Evolutionary conservation across 1,140 invertebrate genomes (phyloP), one percentile per base, ranked within the genome.

Genomic region (Lithobius niger): DNA sequence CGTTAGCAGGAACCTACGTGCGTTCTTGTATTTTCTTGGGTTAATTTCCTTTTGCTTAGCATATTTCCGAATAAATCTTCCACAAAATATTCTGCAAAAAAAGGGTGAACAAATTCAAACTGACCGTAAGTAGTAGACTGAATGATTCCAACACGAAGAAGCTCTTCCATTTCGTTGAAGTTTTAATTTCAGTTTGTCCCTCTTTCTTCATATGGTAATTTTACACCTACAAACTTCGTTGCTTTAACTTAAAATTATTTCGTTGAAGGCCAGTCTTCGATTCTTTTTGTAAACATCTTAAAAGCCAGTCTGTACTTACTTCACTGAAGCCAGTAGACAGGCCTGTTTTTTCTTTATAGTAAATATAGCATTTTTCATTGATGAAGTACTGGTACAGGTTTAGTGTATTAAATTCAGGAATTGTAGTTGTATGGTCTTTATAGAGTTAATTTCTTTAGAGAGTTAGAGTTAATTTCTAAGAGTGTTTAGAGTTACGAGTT

Each of bases 21-120:
- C 31, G n/a, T 36, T 36, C n/a, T 36, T 36, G 31, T 36, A 36
- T n/a, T 10, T n/a, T 36, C 6, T 6, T 10, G 31, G 31, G 31
- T 10, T 10, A n/a, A 10, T 36, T 36, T 36, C 31, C n/a, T 36
- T 36, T 10, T 36, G 6, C n/a, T 36, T n/a, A 36, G n/a, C 6
- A 6, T 10, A 36, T n/a, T 36, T 10, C 6, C 21, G 15, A 57
- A 55, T 40, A 28, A 57, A 18, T 27, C 40, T 28, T 51, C 56
- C 44, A 36, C 43, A 55, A 57, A 57, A 28, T 56, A 57, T 26
- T 57, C 50, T 2, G 50, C 22, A 57, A 57, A 56, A 15, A 50
- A 54, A 18, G 27, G 15, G 19, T 57, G 56, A 3, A 45, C 25
- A 28, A 55, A 57, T 6, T n/a, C 10, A 27, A 49, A 15, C 26